Conservation (phyloP, 2,113 vertebrate genomes). For the Colaptes auratus region DNA sequence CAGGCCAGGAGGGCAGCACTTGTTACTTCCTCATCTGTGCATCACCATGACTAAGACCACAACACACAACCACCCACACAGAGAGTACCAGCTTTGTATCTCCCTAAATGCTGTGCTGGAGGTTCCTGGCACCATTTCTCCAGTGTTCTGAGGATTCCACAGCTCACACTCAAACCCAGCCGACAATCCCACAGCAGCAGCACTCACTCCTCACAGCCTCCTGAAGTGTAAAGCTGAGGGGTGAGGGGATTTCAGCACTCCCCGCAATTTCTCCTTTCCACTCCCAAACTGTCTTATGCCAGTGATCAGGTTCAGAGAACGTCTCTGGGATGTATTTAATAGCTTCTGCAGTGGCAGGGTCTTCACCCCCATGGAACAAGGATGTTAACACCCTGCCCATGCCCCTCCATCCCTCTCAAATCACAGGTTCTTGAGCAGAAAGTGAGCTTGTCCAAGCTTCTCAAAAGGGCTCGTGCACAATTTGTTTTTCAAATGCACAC, state of each 20-base stretch:
- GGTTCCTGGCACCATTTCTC: not conserved
- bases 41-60: not conserved
- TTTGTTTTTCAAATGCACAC: not conserved
- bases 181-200: rapidly evolving
- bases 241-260: not conserved
- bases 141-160: rapidly evolving
- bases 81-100: not conserved
- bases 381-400: rapidly evolving
- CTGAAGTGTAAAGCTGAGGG: not conserved
- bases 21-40: not conserved
- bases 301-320: not conserved
- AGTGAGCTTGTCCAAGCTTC: not conserved
- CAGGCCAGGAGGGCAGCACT: not conserved
- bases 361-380: not conserved
- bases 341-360: not conserved
- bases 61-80: too few relatives aligned
- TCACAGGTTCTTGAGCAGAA: not conserved
- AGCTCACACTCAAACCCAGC: not conserved
- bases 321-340: not conserved
- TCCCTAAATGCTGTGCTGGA: not conserved
- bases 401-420: not conserved
- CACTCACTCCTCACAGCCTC: not conserved
- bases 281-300: not conserved
- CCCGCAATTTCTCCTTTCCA: not conserved
- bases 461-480: not conserved